Evolutionary conservation across 1,140 invertebrate species (phyloP), one percentile per base, ranked within the genome.

Genomic region (Drosophila ercepeae): DNA sequence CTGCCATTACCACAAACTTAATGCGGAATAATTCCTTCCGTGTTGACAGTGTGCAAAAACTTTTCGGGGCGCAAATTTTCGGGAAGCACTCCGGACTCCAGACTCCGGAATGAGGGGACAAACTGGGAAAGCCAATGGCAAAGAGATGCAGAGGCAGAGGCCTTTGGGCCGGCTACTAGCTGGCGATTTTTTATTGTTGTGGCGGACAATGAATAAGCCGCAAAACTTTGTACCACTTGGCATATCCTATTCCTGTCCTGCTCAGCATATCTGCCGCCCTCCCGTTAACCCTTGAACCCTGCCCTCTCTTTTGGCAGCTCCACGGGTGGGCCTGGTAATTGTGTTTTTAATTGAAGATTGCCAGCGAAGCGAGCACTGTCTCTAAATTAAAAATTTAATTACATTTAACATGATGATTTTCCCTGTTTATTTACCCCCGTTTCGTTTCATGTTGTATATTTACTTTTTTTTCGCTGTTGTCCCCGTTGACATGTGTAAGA

Each of bases 341-440:
- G 81, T 84, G 76, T 78, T 84, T 83, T 83, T 83, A 83, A 86
- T 83, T 83, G 79, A 83, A 83, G 81, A 83, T 78, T 83, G 79
- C 59, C 79, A 86, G 49, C 71, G 78, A 70, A 54, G 57, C 61
- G 55, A 32, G 44, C 75, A 52, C 50, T 79, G 68, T 52, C 57
- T 81, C 69, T 78, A 88, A 88, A 88, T 88, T 89, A 88, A 75
- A 88, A 88, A 88, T 88, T 74, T 88, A 88, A 88, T 88, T 88
- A 88, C 83, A 88, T 82, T 88, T 82, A 82, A 77, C 74, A 88
- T 75, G 78, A 75, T 78, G 77, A 76, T 88, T 73, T 84, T 81
- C 60, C 60, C 63, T 21, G 60, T 67, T 53, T 52, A 67, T 67
- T 45, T 67, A 11, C 60, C 36, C 25, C 39, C 11, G 8, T 53